A percentile compares a stretch with the other conserved stretches of the same genome.
Evolutionary conservation across 2,797 vertebrate species (phyloP).

Genomic region (Sebastes trivittatus): DNA sequence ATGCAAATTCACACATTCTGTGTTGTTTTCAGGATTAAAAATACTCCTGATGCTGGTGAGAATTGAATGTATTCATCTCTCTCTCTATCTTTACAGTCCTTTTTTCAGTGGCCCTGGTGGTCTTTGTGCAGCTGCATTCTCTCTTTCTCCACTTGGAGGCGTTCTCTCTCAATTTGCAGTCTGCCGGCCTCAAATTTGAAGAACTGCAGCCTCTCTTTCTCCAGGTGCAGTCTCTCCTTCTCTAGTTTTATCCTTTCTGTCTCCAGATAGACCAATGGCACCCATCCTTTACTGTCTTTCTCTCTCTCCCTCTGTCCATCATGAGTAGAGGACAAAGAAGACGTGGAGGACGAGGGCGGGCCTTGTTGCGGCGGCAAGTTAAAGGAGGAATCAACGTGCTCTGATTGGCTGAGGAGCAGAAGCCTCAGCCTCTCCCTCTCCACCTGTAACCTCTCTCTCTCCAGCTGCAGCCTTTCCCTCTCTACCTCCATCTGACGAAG

Average conservation of each 20-base stretch:
- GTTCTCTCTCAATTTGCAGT: constrained; percentile 93
- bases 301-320: constrained; percentile 76
- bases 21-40: not conserved
- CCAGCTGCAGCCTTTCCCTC: constrained; percentile 87
- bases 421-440: constrained; percentile 84
- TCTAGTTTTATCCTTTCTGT: constrained; percentile 90
- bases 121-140: constrained; percentile 81
- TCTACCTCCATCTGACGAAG: constrained; percentile 88
- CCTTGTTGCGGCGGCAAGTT: constrained; percentile 60
- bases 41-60: not conserved
- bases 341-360: constrained; percentile 59
- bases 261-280: constrained; percentile 86
- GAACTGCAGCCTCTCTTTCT: constrained; percentile 93
- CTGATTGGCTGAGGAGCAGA: constrained; percentile 68
- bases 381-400: constrained; percentile 52
- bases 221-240: constrained; percentile 91
- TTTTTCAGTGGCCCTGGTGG: constrained; percentile 45
- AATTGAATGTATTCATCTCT: not conserved
- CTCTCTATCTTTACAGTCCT: not conserved
- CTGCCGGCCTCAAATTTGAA: constrained; percentile 91
- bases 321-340: constrained; percentile 50
- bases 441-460: constrained; percentile 85
- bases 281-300: constrained; percentile 82
- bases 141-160: constrained; percentile 93
- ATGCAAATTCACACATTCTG: not conserved